Evolutionary conservation across 2,113 vertebrate genomes (phyloP).

Genomic region (Dissostichus mawsoni): DNA sequence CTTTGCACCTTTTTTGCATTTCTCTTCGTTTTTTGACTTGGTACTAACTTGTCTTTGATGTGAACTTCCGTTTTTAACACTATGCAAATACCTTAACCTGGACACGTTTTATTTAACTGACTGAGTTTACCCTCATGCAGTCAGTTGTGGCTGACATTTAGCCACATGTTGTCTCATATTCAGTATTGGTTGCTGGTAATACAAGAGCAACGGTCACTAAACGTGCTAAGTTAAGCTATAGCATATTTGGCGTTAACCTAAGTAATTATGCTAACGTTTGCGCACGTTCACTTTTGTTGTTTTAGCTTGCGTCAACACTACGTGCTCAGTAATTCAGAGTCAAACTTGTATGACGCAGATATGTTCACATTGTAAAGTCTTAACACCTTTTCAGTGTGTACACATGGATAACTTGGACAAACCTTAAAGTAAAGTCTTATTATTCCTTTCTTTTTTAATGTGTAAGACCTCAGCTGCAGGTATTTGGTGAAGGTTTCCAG

Average conservation of each 20-base stretch:
- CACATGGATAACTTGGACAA: background rate
- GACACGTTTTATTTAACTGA: background rate
- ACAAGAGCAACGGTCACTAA: background rate
- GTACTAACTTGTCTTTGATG: background rate
- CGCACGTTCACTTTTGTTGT: background rate
- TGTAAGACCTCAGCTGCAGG: too few relatives aligned
- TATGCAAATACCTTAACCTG: background rate
- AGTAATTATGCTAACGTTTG: background rate
- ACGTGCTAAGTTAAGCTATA: background rate
- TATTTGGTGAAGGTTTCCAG: too few relatives aligned
- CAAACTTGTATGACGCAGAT: background rate
- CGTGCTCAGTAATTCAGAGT: background rate
- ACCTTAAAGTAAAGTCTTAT: background rate
- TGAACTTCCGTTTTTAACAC: background rate
- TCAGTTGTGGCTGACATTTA: background rate
- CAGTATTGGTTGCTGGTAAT: background rate
- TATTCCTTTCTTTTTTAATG: background rate
- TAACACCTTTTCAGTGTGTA: background rate
- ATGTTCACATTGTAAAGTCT: background rate
- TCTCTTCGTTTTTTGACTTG: background rate
- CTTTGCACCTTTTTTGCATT: background rate
- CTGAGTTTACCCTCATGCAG: background rate
- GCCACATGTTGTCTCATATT: background rate
- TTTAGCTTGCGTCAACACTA: background rate
- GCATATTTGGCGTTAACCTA: background rate